Evolutionary conservation across 2,888 invertebrate genomes (phyloP), one percentile per base, ranked within the genome.

Genomic region (Hoplodrina blanda): DNA sequence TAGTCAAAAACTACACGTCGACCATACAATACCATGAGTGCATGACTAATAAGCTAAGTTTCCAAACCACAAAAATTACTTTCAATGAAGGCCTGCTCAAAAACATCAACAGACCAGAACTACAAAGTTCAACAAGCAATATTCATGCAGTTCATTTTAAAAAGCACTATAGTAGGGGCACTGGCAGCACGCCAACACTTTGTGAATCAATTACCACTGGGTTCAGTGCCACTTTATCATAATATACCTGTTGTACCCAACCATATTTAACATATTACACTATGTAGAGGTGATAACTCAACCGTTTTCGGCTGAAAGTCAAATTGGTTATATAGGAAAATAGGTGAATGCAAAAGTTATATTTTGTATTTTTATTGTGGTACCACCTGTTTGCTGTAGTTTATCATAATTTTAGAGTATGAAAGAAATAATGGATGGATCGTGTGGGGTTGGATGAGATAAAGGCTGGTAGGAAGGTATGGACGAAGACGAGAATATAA

Each of bases 161-260:
- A 60, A 25, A 41, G 30, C 10, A 33, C 52, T 41, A 41, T 73
- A 52, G 83, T 81, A 84, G 68, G 75, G 79, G 73, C 60, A n/a
- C 64, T 91, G 90, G 91, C 90, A 55, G 20, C 1, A 25, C n/a
- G 90, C 91, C 91, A 91, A 67, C 79, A 25, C 72, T 73, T 59
- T 53, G 71, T 72, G 83, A 88, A 88, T 88, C 89, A 88, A 89
- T 90, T 86, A 82, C 83, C 49, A 69, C 49, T 25, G 85, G 69
- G 92, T 88, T 92, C 91, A 91, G 83, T 85, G 89, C 69, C 89
- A 86, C 88, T 87, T 90, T 91, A 91, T 91, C 91, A 88, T 73
- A 77, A 88, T 33, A 76, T 84, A 89, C 86, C 88, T 89, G 89
- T 87, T 88, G 87, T 85, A 68, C 68, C 49, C 46, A 5, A 30